A percentile compares a stretch with the other conserved stretches of the same genome.
phyloP scores from a whole-genome alignment of 2,113 vertebrate species.

The Bucco capensis region DNA sequence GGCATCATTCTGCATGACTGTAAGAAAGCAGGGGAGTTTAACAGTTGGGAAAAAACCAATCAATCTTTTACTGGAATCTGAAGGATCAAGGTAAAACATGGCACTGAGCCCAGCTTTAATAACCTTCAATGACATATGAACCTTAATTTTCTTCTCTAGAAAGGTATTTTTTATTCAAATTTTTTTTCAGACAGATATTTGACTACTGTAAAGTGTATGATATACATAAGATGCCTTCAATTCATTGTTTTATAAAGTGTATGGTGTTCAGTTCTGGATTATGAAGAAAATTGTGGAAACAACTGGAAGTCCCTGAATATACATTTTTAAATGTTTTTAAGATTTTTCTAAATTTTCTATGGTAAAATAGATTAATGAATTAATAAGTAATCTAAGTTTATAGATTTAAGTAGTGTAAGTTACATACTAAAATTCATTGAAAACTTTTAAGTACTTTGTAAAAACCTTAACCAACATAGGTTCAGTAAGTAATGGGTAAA shows the following conservation, averaged over 20 bases:
- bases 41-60: neutral
- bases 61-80: constrained; percentile 10
- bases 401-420: neutral
- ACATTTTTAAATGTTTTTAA: neutral
- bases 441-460: neutral
- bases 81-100: constrained; percentile 10
- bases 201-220: neutral
- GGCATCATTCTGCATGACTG: neutral
- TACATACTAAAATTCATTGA: neutral
- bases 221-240: neutral
- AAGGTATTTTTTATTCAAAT: constrained; percentile 10
- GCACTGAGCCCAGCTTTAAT: constrained; percentile 23
- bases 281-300: neutral
- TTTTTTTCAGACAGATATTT: neutral
- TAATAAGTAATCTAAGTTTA: neutral
- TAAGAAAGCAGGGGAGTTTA: constrained; percentile 6
- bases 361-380: neutral
- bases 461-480: neutral
- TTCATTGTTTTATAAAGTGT: neutral
- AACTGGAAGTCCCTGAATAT: neutral
- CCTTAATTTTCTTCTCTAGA: neutral
- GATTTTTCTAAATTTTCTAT: neutral
- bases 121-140: constrained; percentile 17
- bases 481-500: neutral
- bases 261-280: neutral